Base-by-base conservation (phyloP, 2,888 invertebrate species). In the Microchrysa polita region DNA sequence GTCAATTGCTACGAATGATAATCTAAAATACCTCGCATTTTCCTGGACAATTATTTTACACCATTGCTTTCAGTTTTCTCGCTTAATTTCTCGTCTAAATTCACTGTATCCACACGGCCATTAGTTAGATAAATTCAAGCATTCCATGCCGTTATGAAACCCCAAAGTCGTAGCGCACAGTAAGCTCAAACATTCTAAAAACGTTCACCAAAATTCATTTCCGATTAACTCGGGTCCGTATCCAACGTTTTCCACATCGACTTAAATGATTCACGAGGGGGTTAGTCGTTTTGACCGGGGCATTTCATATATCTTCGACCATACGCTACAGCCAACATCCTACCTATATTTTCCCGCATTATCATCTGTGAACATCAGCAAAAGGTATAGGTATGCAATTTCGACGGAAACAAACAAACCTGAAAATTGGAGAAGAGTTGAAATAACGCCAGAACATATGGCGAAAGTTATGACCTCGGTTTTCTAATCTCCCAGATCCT, bases 371-470 rank as follows among this genome's bases (percentile, higher is more conserved):
- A 48, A 48, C 12, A 48, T 48, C 48, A n/a, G 10, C 5, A 2
- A 34, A 34, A 48, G 48, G 16, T 48, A 48, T n/a, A n/a, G n/a
- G n/a, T n/a, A n/a, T n/a, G n/a, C 48, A 4, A n/a, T 48, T n/a
- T n/a, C 16, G 48, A 48, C 14, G 16, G 12, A 48, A 48, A 48
- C 48, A 48, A 48, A 48, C 48, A 48, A 48, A 12, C n/a, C 12
- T 48, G 48, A 48, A 34, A 48, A 48, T 48, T 48, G 27, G 48
- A 48, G 48, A 48, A 48, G 48, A 48, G 48, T 48, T 48, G 16
- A 48, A 48, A 48, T 48, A 48, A 48, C 48, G 2, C 27, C 27
- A 34, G 27, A n/a, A n/a, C 27, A 34, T 34, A 34, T 34, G 27
- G 27, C 7, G 12, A 10, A n/a, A 12, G 48, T 48, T n/a, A 48